Evolutionary conservation across 2,888 invertebrate species (phyloP), one percentile per base, ranked within the genome.

Genomic region (Acholoe squamosa): DNA sequence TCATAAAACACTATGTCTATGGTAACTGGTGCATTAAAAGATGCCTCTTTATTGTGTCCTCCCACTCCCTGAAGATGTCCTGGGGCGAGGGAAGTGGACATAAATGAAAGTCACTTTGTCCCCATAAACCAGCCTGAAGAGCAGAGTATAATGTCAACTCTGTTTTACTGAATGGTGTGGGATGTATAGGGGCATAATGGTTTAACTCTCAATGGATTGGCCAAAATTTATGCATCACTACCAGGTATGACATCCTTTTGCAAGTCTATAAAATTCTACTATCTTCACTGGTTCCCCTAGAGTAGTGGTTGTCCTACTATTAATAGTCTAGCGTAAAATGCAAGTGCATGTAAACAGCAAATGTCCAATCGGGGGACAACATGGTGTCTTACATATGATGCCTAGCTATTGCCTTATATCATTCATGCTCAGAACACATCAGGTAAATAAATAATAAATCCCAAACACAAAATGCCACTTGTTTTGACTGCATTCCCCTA

Each of bases 371-470:
- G 43, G 43, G 43, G 43, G 43, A 43, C 43, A 43, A 43, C 5
- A 43, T 43, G 43, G 43, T 10, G 43, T 3, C 10, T 43, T 43
- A 43, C 43, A 43, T 43, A 10, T 43, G 43, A 43, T 43, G 43
- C 3, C 43, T 10, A 43, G 43, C 5, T 43, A 7, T 22, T 61
- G 61, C 61, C 25, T 22, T 61, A n/a, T 61, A 61, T n/a, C 43
- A 43, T 43, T 61, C 61, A 10, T 3, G 61, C 22, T 61, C 19
- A 19, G n/a, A 3, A n/a, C 61, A 19, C 14, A 61, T 61, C 3
- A 28, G 25, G 25, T 71, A 71, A 71, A 71, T 71, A 71, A 71
- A 71, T 25, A 22, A 71, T 71, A 71, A 71, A 71, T 71, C 71
- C 5, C 71, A 61, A 14, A 19, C 5, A 61, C 5, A n/a, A 19